These are phyloP conservation scores for Mesoclemmys tuberculata DNA, from an alignment of 2,113 vertebrate genomes.

Conservation along the genomic window DNA sequence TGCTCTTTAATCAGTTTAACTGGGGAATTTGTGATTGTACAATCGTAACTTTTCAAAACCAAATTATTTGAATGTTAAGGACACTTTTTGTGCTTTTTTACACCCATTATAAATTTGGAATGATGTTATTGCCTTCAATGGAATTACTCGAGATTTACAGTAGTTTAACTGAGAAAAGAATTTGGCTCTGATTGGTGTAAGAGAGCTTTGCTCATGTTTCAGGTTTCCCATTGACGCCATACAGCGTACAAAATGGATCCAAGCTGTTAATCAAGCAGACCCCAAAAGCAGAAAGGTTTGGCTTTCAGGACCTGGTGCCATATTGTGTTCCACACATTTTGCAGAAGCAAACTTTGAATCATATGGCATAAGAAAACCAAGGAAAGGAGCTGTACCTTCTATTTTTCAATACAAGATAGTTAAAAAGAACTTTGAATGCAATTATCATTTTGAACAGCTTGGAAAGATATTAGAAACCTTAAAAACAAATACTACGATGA, in stretches of 20 bases:
- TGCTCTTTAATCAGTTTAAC: not conserved
- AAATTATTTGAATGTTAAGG: not conserved
- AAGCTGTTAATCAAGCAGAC: constrained; percentile 70
- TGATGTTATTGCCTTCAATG: not conserved
- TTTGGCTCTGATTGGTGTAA: not conserved
- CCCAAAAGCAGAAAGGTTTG: constrained; percentile 66
- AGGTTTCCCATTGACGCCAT: constrained; percentile 72
- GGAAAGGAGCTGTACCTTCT: constrained; percentile 71
- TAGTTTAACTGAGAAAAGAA: not conserved
- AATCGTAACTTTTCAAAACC: not conserved
- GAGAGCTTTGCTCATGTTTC: not conserved
- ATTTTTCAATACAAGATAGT: constrained; percentile 57
- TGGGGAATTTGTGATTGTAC: not conserved
- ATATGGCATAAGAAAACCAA: constrained; percentile 71
- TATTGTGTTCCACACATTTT: constrained; percentile 73
- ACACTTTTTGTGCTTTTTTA: not conserved
- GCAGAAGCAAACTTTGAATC: constrained; percentile 66
- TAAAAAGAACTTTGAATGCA: not conserved
- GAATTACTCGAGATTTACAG: not conserved
- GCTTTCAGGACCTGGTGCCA: constrained; percentile 71
- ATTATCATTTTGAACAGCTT: not conserved
- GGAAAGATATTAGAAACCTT: not conserved
- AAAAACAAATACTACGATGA: not conserved
- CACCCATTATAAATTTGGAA: not conserved
- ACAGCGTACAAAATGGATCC: constrained; percentile 70